Percentiles rank a stretch among this genome's conserved stretches.
Evolutionary conservation across 2,113 vertebrate genomes (phyloP).

Genomic region (Corydoras sp.): DNA sequence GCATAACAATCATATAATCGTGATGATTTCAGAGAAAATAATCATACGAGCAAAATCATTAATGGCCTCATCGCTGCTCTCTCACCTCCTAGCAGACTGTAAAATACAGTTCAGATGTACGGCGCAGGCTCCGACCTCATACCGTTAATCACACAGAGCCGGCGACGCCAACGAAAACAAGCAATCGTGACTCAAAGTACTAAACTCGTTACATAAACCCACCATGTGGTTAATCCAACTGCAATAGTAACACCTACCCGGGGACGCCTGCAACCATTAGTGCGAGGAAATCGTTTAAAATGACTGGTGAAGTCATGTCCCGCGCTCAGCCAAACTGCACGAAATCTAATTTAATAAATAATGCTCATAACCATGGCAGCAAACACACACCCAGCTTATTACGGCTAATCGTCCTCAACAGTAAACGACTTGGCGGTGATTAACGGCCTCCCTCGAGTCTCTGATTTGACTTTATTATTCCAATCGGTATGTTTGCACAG

Average conservation of each 20-base stretch:
- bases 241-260: not conserved
- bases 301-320: too few species aligned
- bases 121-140: not conserved
- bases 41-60: too few species aligned
- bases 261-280: not conserved
- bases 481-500: not conserved
- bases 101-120: too few species aligned
- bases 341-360: not conserved
- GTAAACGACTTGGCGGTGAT: constrained; percentile 9
- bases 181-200: not conserved
- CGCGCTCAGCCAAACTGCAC: not conserved
- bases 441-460: not conserved
- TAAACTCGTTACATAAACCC: not conserved
- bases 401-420: constrained; percentile 1
- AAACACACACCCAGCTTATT: not conserved
- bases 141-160: not conserved
- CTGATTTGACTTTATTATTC: not conserved
- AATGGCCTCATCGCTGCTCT: too few species aligned
- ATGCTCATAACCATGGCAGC: not conserved
- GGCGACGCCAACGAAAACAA: not conserved
- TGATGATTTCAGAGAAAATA: too few species aligned
- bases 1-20: too few species aligned
- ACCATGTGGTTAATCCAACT: not conserved
- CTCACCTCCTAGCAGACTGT: too few species aligned
- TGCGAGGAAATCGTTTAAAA: not conserved